Base-by-base conservation (phyloP, 2,888 invertebrate species). In the Acanthococcus lagerstroemiae region DNA sequence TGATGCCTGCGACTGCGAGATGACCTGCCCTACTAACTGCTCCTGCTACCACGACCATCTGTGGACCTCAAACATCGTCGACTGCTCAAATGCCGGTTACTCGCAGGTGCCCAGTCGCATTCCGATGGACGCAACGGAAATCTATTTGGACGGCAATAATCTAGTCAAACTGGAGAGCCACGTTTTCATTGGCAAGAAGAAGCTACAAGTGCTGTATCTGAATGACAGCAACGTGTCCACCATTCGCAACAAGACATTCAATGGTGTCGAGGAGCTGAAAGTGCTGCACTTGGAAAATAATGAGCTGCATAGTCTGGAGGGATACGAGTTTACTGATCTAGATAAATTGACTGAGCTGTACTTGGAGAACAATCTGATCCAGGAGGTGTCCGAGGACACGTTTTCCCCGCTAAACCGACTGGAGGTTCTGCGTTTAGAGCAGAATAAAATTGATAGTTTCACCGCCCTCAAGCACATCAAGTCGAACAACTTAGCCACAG, bases 1-100 rank as follows among this genome's bases (percentile, higher is more conserved):
- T 77, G 94, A 93, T 77, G 92, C 92, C 65, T 95, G 95, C 80
- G 95, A 95, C 79, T 95, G 95, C 80, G 91, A 94, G 80, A 94
- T 94, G 90, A 92, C 90, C 71, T 95, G 95, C 76, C 95, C 95
- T 55, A 83, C 82, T 55, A 92, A 92, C 76, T 95, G 95, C 80
- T 89, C 89, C 67, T 95, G 95, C 76, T 95, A 92, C 80, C 92
- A 93, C 76, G 94, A 95, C 78, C 89, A 90, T 74, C 86, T 89
- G 65, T 95, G 94, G 92, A 86, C 89, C 19, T 89, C 91, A 3
- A 94, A 94, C 76, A 89, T 94, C 71, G 93, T 94, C 71, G 91
- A 92, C 77, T 94, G 94, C 78, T 90, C 90, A 22, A 85, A 82
- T 67, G 85, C 86, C 27, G 86, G 86, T 67, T 90, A 90, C 78